These are phyloP conservation scores for Drepana falcataria DNA, from an alignment of 2,888 invertebrate species.

Conservation along the genomic window DNA sequence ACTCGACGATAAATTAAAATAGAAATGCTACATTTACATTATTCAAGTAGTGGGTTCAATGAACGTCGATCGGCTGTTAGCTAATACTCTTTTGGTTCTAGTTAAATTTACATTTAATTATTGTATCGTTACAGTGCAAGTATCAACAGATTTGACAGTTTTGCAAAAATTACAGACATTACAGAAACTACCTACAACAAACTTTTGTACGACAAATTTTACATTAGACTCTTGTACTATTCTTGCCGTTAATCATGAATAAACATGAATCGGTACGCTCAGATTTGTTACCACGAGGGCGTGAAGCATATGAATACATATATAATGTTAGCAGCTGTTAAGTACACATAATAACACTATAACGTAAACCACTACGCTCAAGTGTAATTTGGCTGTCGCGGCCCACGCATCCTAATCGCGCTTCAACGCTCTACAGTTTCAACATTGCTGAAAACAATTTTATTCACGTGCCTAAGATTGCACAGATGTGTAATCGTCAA, in stretches of 20 bases:
- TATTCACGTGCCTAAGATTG: not conserved
- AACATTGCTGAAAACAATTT: not conserved
- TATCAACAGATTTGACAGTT: conserved; percentile 5
- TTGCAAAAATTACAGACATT: not conserved
- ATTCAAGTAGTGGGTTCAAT: conserved; percentile 44
- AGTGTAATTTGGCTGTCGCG: conserved; percentile 9
- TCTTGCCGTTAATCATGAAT: no score
- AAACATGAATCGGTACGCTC: no score
- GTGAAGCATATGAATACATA: not conserved
- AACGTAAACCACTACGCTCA: conserved; percentile 17
- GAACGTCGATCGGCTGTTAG: conserved; percentile 37
- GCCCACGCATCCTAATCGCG: conserved; percentile 15
- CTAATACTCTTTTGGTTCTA: conserved; percentile 34
- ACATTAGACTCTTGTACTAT: no score
- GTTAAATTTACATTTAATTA: conserved; percentile 36
- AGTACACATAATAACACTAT: conserved; percentile 18
- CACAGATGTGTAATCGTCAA: not conserved
- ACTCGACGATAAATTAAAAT: conserved; percentile 31
- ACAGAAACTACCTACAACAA: not conserved
- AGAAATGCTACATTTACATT: conserved; percentile 42
- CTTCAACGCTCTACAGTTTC: conserved; percentile 5
- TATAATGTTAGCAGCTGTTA: conserved; percentile 16
- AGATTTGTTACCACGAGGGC: no score
- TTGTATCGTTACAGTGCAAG: conserved; percentile 13
- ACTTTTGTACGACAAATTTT: conserved; percentile 3